Evolutionary conservation across 2,888 invertebrate genomes (phyloP).

Genomic region (Orthosia cruda): DNA sequence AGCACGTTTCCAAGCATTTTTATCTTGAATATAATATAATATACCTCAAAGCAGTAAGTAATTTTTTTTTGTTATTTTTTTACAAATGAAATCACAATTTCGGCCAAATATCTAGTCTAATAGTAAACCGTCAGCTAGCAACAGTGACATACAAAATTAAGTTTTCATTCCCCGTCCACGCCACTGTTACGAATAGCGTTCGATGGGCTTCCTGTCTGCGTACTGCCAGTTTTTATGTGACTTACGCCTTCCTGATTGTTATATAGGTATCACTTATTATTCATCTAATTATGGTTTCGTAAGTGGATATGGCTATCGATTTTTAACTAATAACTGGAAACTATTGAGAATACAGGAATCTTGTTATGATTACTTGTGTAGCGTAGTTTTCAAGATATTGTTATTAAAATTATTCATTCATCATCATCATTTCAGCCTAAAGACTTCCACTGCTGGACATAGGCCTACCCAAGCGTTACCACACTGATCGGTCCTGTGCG

Average conservation of each 20-base stretch:
- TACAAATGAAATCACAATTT: background rate
- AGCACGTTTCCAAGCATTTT: too few relatives aligned
- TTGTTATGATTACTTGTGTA: constrained; percentile 24
- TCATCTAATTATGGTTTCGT: constrained; percentile 62
- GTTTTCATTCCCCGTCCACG: constrained; percentile 50
- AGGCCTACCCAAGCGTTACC: too few relatives aligned
- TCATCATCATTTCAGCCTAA: too few relatives aligned
- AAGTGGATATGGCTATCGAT: constrained; percentile 53
- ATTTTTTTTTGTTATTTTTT: background rate
- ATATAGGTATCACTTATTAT: constrained; percentile 56
- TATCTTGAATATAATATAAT: too few relatives aligned
- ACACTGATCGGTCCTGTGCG: too few relatives aligned
- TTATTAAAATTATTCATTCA: too few relatives aligned
- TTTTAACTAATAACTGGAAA: constrained; percentile 53
- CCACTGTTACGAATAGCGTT: constrained; percentile 49
- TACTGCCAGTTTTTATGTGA: constrained; percentile 58
- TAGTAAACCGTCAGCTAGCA: constrained; percentile 32
- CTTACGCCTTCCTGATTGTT: constrained; percentile 64
- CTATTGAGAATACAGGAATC: constrained; percentile 38
- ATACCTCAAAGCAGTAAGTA: too few relatives aligned
- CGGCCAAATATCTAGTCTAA: background rate
- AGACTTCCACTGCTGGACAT: too few relatives aligned
- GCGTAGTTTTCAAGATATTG: constrained; percentile 31
- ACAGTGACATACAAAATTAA: constrained; percentile 55
- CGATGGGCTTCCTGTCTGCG: constrained; percentile 62